phyloP scores from a whole-genome alignment of 2,888 invertebrate genomes.

The Nomada ferruginata region DNA sequence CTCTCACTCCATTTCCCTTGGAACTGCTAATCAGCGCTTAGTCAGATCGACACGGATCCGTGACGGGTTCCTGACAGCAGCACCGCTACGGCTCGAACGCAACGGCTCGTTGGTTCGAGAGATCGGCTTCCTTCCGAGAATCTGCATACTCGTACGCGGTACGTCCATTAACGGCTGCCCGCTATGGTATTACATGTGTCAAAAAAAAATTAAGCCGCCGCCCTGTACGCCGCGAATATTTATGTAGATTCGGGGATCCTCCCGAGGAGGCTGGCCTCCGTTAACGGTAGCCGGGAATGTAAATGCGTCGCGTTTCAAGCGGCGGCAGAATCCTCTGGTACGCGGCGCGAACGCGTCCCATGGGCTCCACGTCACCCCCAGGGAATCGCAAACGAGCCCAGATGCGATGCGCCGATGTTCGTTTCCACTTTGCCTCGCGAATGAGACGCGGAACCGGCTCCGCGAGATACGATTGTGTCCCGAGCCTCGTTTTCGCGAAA shows the following conservation, averaged over 20 bases:
- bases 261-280: conserved; percentile 55
- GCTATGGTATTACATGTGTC: conserved; percentile 78
- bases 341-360: conserved; percentile 62
- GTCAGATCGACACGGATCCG: conserved; percentile 61
- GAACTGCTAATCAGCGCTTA: conserved; percentile 62
- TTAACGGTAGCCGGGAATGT: conserved; percentile 81
- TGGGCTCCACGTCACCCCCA: conserved; percentile 49
- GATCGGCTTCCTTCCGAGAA: conserved; percentile 71
- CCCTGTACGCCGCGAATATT: conserved; percentile 67
- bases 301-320: conserved; percentile 79
- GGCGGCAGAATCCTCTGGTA: conserved; percentile 66
- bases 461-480: conserved; percentile 44
- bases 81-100: conserved; percentile 10
- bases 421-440: conserved; percentile 47
- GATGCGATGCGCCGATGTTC: conserved; percentile 49
- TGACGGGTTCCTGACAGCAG: conserved; percentile 51
- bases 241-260: conserved; percentile 77
- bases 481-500: conserved; percentile 41
- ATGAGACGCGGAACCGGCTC: conserved; percentile 6
- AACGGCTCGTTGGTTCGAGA: conserved; percentile 50
- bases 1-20: conserved; percentile 47
- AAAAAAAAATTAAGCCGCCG: conserved; percentile 75
- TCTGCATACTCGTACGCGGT: conserved; percentile 76
- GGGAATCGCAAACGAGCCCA: conserved; percentile 68
- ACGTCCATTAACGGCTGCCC: conserved; percentile 76